Percentiles rank a stretch among this genome's conserved stretches.
These are phyloP conservation scores for Lanistes nyassanus DNA, from an alignment of 1,140 invertebrate species.

Conservation along the genomic window DNA sequence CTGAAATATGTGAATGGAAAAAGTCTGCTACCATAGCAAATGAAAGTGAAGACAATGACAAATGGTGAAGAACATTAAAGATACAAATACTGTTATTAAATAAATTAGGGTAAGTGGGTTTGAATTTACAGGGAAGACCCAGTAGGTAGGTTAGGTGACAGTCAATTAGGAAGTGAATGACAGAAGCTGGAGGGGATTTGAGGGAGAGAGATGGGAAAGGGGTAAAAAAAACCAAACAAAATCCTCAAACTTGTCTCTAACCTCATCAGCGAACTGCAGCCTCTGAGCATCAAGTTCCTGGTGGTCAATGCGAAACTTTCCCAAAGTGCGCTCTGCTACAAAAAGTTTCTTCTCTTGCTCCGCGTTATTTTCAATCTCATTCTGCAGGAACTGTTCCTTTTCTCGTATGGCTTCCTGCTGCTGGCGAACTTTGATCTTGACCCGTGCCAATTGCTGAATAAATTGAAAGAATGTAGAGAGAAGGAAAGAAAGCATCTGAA, in stretches of 20 bases:
- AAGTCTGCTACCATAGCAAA: neutral
- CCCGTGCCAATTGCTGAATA: slow-evolving; percentile 57
- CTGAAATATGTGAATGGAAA: neutral
- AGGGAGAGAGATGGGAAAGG: too few relatives aligned
- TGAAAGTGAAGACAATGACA: neutral
- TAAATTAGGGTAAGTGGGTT: too few relatives aligned
- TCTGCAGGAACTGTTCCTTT: slow-evolving; percentile 63
- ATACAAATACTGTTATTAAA: too few relatives aligned
- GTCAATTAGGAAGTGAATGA: too few relatives aligned
- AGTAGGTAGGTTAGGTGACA: too few relatives aligned
- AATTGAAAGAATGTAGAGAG: too few relatives aligned
- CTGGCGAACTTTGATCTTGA: slow-evolving; percentile 58
- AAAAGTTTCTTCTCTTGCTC: slow-evolving; percentile 65
- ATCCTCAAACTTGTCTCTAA: slow-evolving; percentile 29
- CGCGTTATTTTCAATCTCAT: slow-evolving; percentile 63
- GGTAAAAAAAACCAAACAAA: too few relatives aligned
- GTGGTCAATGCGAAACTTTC: slow-evolving; percentile 53
- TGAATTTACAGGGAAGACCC: too few relatives aligned
- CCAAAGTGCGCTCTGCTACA: slow-evolving; percentile 57
- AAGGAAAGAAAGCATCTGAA: too few relatives aligned
- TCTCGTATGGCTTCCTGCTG: slow-evolving; percentile 61
- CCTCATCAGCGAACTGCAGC: slow-evolving; percentile 63
- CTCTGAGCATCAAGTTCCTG: slow-evolving; percentile 59
- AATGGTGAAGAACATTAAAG: neutral
- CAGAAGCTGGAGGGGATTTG: too few relatives aligned